Evolutionary conservation across 2,113 vertebrate genomes (phyloP), one percentile per base, ranked within the genome.

Genomic region (Rhagologus leucostigma): DNA sequence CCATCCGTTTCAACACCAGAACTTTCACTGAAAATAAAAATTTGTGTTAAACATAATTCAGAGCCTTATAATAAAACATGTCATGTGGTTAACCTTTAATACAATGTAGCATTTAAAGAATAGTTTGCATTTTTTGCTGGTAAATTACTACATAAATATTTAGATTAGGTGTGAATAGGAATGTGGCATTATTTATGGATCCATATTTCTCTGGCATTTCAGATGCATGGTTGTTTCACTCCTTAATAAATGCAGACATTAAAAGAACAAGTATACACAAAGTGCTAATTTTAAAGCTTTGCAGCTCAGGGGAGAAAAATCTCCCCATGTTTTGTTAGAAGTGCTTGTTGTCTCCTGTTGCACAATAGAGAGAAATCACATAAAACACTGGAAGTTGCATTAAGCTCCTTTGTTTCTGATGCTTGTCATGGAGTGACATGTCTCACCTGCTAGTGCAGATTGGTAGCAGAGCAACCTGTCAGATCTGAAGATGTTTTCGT

Each of bases 101-200:
- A 92, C 91, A 79, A 52, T 87, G 84, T 96, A 97, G 93, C 93
- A 95, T 97, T 96, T 95, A 93, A 95, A 87, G 82, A 93, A 87
- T 88, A 93, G 85, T 96, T 97, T 96, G 91, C 96, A 92, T 97
- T 70, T 95, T 97, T 95, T 92, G 65, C 87, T 90, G 85, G 94
- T 95, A 95, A 96, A 97, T 97, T 96, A 85, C 93, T 81, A 95
- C 87, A 97, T 96, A 96, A 96, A 96, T 96, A 96, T 95, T 97
- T 96, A 97, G 95, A 96, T 95, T 96, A 95, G 77, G 95, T 95
- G 70, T 5, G 37, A 96, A 84, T 88, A 95, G 85, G 84, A 95
- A 96, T 83, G 87, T 69, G 49, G 77, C 92, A 86, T 97, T 96
- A 96, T 97, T 97, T 96, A 96, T 96, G 93, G 89, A 89, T 95